These are phyloP conservation scores for Gallinago stenura DNA, from an alignment of 2,797 vertebrate genomes.

Conservation along the genomic window DNA sequence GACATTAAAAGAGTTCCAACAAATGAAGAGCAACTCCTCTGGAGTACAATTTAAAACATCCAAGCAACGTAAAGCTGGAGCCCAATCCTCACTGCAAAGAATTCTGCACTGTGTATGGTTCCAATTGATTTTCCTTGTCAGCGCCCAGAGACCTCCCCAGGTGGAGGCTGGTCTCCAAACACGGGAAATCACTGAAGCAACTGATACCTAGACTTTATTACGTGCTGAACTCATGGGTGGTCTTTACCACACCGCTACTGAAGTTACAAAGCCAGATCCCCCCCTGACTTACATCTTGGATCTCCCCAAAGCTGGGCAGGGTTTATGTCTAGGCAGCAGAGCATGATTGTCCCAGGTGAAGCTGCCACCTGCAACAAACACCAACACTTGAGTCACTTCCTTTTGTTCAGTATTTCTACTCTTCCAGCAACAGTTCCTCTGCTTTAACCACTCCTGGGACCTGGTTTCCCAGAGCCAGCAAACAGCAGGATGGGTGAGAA, in stretches of 20 bases:
- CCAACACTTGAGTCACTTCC: not conserved
- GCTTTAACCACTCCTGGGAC: not conserved
- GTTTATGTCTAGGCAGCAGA: not conserved
- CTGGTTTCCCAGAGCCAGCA: not conserved
- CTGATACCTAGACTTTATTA: not conserved
- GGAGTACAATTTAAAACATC: not conserved
- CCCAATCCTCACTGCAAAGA: not conserved
- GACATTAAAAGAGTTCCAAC: not conserved
- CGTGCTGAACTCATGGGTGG: not conserved
- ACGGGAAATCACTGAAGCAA: conserved; percentile 1
- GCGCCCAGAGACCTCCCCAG: not conserved
- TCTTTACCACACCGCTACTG: not conserved
- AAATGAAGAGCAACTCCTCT: not conserved
- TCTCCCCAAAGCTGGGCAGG: not conserved
- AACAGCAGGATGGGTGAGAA: not conserved
- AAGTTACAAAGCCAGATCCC: not conserved
- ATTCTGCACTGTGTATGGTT: not conserved
- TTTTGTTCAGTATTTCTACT: not conserved
- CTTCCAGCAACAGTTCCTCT: not conserved
- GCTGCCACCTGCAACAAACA: not conserved
- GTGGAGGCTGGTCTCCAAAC: conserved; percentile 31
- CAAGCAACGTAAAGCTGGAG: not conserved
- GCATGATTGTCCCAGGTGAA: not conserved
- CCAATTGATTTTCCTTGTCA: not conserved
- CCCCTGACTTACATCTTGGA: not conserved